Base-by-base conservation (phyloP, 2,113 vertebrate genomes). In the Caretta caretta region DNA sequence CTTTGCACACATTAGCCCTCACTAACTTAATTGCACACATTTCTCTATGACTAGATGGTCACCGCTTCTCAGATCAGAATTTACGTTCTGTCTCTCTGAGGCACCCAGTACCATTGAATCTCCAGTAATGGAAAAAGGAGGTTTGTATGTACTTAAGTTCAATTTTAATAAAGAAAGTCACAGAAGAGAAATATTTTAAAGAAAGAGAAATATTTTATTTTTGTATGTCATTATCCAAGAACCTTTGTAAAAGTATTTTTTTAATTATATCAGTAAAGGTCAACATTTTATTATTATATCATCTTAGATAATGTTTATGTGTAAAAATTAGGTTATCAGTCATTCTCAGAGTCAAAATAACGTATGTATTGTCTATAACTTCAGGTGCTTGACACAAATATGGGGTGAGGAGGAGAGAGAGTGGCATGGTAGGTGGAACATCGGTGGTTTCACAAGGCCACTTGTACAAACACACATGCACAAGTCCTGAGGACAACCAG, bases 71-170 rank as follows among this genome's bases (percentile, higher is more conserved):
- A 84, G 75, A 9, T 49, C 22, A 92, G 3, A 13, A n/a, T 83
- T 59, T 88, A n/a, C 0, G 3, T 90, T 92, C 10, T 20, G 50
- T 13, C 14, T 83, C 13, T 14, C 6, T 50, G 29, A 24, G 22
- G 2, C 7, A 42, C 7, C 2, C 4, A 51, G 3, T 42, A 80
- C 0, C 7, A 80, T 87, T 86, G 22, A 54, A 75, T 11, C 3
- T 1, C 75, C 0, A 0, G 1, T 49, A 91, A 57, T 10, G 72
- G 2, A 46, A 2, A 56, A 1, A 4, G 80, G 27, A 88, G 4
- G 1, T 88, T 57, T 35, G 2, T 24, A 6, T 62, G 3, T 2
- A 82, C 31, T 50, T 83, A n/a, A 2, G 2, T 89, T 69, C 65
- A 48, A 86, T 54, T 80, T 6, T 10, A 69, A 79, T 50, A 31